Conservation (phyloP, 1,140 invertebrate species). For the Drosophila orosa region DNA sequence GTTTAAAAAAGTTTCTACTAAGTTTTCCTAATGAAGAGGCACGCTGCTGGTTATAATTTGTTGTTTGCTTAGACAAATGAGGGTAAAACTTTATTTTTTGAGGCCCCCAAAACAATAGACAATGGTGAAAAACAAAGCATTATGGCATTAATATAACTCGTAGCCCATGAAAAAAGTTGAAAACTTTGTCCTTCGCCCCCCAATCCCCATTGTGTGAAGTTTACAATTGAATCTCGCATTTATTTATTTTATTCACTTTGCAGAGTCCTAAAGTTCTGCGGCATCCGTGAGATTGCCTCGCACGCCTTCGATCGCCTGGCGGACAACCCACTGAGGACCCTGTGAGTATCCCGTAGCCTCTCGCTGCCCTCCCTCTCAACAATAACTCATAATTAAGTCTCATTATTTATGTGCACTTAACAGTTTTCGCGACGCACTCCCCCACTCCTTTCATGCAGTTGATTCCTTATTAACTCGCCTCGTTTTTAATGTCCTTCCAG, state of each 20-base stretch:
- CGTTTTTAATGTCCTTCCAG: slow-evolving; percentile 55
- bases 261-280: slow-evolving; percentile 79
- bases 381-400: slow-evolving; percentile 75
- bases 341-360: slow-evolving; percentile 61
- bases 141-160: slow-evolving; percentile 34
- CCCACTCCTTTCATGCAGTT: slow-evolving; percentile 11
- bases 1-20: neutral
- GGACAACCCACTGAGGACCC: slow-evolving; percentile 63
- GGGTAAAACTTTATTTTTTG: slow-evolving; percentile 9
- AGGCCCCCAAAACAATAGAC: slow-evolving; percentile 26
- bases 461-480: slow-evolving; percentile 24
- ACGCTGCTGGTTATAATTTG: slow-evolving; percentile 9
- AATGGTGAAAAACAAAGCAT: slow-evolving; percentile 35
- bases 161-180: slow-evolving; percentile 8
- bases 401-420: slow-evolving; percentile 80
- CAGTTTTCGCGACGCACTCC: slow-evolving; percentile 34
- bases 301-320: slow-evolving; percentile 72
- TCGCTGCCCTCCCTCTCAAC: neutral
- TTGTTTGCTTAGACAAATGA: slow-evolving; percentile 41
- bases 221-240: slow-evolving; percentile 59
- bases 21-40: slow-evolving; percentile 17
- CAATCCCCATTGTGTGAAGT: slow-evolving; percentile 40
- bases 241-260: slow-evolving; percentile 52
- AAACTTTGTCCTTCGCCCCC: slow-evolving; percentile 27
- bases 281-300: slow-evolving; percentile 66